Conservation (phyloP, 2,797 vertebrate genomes). For the Chelon auratus region DNA sequence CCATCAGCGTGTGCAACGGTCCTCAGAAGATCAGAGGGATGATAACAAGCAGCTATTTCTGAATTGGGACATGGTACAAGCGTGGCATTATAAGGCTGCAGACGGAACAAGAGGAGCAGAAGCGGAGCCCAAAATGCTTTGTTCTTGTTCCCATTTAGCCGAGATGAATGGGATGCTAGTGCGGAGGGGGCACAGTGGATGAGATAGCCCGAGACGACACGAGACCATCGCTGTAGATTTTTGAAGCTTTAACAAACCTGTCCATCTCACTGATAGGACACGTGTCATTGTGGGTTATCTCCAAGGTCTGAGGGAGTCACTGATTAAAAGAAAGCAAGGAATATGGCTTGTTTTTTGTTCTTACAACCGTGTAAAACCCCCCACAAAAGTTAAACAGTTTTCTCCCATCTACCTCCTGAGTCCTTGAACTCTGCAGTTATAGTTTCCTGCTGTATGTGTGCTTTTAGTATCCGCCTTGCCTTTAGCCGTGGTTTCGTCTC, state of each 20-base stretch:
- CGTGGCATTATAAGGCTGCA: slow-evolving; percentile 33
- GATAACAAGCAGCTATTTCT: slow-evolving; percentile 80
- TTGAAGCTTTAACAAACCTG: slow-evolving; percentile 31
- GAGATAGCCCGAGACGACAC: slow-evolving; percentile 32
- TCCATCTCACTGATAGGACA: slow-evolving; percentile 36
- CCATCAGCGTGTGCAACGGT: slow-evolving; percentile 64
- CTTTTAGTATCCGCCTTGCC: background rate
- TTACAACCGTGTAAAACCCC: background rate
- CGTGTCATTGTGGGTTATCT: slow-evolving; percentile 21
- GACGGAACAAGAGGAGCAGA: slow-evolving; percentile 40
- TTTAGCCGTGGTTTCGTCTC: background rate
- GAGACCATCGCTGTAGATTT: slow-evolving; percentile 28
- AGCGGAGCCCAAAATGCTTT: slow-evolving; percentile 52
- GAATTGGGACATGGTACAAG: slow-evolving; percentile 66
- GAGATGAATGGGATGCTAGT: slow-evolving; percentile 33
- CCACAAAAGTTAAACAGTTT: slow-evolving; percentile 27
- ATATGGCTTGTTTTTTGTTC: slow-evolving; percentile 21
- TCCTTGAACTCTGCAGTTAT: slow-evolving; percentile 30
- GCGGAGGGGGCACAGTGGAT: slow-evolving; percentile 3
- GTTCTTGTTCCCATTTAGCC: slow-evolving; percentile 66
- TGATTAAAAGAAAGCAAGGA: slow-evolving; percentile 44
- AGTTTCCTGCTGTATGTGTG: slow-evolving; percentile 4
- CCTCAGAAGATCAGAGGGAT: slow-evolving; percentile 78
- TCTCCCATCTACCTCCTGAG: background rate
- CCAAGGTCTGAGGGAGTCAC: slow-evolving; percentile 50